Evolutionary conservation across 2,888 invertebrate genomes (phyloP).

Genomic region (Eupithecia abbreviata): DNA sequence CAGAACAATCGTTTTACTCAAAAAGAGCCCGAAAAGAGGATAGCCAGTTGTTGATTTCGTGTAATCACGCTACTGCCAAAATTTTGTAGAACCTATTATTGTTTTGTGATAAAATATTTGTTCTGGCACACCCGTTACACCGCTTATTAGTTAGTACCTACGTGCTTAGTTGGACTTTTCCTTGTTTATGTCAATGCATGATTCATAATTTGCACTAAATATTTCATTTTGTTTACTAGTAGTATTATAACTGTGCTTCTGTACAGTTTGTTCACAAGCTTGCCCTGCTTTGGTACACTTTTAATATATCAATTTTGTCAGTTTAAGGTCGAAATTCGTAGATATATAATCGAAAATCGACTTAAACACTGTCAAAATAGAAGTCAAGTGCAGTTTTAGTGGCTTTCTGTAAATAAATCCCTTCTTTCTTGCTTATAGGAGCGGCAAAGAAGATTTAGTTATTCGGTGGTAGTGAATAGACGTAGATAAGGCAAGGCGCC

Average conservation of each 20-base stretch:
- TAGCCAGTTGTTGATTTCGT: neutral
- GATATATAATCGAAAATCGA: too few species aligned
- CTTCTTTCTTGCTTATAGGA: slow-evolving; percentile 69
- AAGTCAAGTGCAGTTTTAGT: neutral
- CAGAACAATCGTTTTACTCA: neutral
- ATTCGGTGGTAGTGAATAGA: slow-evolving; percentile 42
- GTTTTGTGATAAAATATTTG: neutral
- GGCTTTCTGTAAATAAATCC: slow-evolving; percentile 66
- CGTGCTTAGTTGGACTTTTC: neutral
- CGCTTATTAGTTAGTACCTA: neutral
- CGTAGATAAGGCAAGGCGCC: slow-evolving; percentile 55
- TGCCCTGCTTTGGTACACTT: neutral
- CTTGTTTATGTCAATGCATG: slow-evolving; percentile 41
- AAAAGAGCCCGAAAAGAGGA: neutral
- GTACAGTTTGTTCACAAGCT: neutral
- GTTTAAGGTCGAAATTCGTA: neutral
- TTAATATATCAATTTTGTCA: neutral
- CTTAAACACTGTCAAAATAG: neutral
- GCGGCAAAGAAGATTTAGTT: slow-evolving; percentile 48
- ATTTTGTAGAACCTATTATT: neutral
- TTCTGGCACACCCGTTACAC: slow-evolving; percentile 1
- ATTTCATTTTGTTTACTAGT: neutral
- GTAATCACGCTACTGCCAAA: neutral
- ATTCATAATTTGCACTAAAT: slow-evolving; percentile 35
- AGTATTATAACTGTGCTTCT: neutral